Evolutionary conservation across 2,888 invertebrate genomes (phyloP).

Genomic region (Mythimna lalbum): DNA sequence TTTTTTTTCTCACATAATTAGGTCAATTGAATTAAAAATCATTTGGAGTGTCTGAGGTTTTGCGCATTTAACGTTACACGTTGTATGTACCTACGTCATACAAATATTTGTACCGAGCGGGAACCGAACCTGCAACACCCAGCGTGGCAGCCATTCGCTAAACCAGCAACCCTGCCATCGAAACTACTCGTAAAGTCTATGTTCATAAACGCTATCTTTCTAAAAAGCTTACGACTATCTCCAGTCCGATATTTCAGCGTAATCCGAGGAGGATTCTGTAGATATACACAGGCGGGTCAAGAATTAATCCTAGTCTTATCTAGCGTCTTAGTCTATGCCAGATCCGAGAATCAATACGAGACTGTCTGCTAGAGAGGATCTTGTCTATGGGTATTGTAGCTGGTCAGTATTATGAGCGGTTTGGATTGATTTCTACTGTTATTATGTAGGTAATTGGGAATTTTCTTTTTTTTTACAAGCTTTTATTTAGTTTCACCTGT

Average conservation of each 20-base stretch:
- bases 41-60: too few species aligned
- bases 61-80: too few species aligned
- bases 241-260: constrained; percentile 24
- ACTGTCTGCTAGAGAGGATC: constrained; percentile 1
- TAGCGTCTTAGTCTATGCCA: constrained; percentile 29
- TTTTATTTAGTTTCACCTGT: too few species aligned
- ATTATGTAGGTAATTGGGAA: too few species aligned
- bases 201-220: not conserved
- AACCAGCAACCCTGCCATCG: too few species aligned
- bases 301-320: constrained; percentile 45
- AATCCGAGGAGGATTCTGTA: constrained; percentile 40
- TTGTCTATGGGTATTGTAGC: constrained; percentile 1
- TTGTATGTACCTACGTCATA: too few species aligned
- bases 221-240: constrained; percentile 1
- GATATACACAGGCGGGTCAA: constrained; percentile 1
- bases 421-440: not conserved
- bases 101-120: too few species aligned
- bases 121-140: too few species aligned
- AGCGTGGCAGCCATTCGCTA: too few species aligned
- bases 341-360: constrained; percentile 35
- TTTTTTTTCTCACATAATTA: too few species aligned
- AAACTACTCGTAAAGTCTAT: not conserved
- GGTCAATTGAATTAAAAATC: too few species aligned
- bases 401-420: not conserved
- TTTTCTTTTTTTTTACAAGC: too few species aligned